phyloP scores from a whole-genome alignment of 2,888 invertebrate genomes.

The Epinotia ramella region DNA sequence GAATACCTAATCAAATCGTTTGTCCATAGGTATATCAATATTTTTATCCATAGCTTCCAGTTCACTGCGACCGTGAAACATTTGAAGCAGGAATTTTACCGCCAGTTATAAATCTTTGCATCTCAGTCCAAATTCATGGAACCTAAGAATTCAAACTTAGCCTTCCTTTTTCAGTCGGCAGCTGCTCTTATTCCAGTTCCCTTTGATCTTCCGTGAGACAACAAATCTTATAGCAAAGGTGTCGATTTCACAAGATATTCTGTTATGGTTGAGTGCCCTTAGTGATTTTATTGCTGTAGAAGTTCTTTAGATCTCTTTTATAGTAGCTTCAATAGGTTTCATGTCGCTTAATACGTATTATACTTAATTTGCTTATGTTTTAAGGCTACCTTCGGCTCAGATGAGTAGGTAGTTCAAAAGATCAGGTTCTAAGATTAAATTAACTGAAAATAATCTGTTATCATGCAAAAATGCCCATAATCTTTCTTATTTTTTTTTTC shows the following conservation, averaged over 20 bases:
- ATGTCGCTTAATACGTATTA: neutral
- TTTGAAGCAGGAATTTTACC: constrained; percentile 15
- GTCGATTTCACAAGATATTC: constrained; percentile 42
- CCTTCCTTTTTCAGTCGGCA: constrained; percentile 24
- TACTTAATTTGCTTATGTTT: no score
- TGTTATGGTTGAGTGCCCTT: constrained; percentile 38
- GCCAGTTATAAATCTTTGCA: constrained; percentile 20
- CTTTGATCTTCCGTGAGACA: constrained; percentile 40
- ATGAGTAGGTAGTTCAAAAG: no score
- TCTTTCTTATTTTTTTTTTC: no score
- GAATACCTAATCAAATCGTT: no score
- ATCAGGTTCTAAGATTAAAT: no score
- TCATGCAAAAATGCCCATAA: no score
- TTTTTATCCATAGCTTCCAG: neutral
- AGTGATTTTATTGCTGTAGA: constrained; percentile 29
- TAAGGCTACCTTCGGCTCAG: no score
- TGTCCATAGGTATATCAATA: neutral
- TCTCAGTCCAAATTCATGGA: constrained; percentile 13
- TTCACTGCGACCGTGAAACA: neutral
- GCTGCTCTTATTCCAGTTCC: constrained; percentile 26
- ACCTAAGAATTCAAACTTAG: constrained; percentile 14
- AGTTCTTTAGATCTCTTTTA: constrained; percentile 9
- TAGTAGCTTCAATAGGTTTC: neutral
- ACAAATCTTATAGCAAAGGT: constrained; percentile 42
- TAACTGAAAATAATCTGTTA: no score